Evolutionary conservation across 2,113 vertebrate species (phyloP).

Genomic region (Amphiprion ocellaris): DNA sequence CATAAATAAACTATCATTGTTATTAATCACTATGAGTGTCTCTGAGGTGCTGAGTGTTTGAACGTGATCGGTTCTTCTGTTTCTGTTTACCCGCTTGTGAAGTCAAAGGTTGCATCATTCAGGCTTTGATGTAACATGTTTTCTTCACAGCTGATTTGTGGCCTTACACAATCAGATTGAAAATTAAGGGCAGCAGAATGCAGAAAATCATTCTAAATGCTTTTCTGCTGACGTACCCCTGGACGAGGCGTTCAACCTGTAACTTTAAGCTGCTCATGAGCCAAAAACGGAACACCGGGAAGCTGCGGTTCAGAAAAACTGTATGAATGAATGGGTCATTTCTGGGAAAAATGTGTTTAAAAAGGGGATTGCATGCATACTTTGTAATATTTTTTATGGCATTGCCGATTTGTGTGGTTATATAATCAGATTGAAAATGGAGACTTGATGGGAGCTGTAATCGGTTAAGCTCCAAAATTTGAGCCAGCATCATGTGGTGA

Average conservation of each 20-base stretch:
- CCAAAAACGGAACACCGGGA: not conserved
- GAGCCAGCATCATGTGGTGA: constrained; percentile 21
- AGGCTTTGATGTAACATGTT: constrained; percentile 38
- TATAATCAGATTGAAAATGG: constrained; percentile 60
- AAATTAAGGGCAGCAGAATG: constrained; percentile 5
- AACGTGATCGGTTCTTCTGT: not conserved
- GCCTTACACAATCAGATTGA: constrained; percentile 44
- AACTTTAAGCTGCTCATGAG: not conserved
- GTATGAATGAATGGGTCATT: not conserved
- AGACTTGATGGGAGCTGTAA: constrained; percentile 54
- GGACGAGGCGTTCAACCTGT: not conserved
- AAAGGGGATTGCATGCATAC: not conserved
- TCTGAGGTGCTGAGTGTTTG: not conserved
- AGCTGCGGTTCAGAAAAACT: not conserved
- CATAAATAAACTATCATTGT: constrained; percentile 79
- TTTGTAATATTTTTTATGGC: constrained; percentile 36
- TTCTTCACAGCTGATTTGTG: constrained; percentile 35
- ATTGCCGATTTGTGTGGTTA: constrained; percentile 53
- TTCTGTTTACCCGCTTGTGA: constrained; percentile 1
- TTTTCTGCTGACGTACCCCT: not conserved
- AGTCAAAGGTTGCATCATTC: constrained; percentile 20
- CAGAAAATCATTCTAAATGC: not conserved
- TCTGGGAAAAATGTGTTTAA: not conserved
- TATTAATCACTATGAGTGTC: constrained; percentile 51
- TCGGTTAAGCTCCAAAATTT: constrained; percentile 61